Conservation (phyloP, 2,113 vertebrate species). For the Formicarius rufipectus region DNA sequence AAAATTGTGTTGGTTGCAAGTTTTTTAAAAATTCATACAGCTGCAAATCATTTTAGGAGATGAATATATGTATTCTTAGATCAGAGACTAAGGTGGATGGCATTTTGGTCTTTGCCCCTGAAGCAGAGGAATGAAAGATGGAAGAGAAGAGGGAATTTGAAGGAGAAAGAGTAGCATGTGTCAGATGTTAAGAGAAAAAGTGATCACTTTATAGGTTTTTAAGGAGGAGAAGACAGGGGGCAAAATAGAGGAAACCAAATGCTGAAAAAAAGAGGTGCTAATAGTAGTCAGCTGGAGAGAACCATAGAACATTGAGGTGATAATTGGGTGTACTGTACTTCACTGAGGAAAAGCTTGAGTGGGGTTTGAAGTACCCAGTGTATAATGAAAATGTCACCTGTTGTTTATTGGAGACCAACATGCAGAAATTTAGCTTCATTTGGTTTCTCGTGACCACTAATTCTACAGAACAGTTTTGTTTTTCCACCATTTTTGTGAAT, state of each 20-base stretch:
- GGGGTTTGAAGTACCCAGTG: neutral
- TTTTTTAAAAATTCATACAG: neutral
- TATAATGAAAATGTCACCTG: neutral
- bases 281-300: constrained; percentile 50
- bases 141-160: neutral
- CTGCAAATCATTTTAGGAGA: neutral
- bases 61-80: neutral
- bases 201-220: neutral
- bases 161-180: neutral
- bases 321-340: constrained; percentile 28
- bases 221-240: neutral
- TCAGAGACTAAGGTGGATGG: neutral
- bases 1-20: neutral
- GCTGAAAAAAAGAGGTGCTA: constrained; percentile 45
- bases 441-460: neutral
- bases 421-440: neutral
- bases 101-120: neutral
- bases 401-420: neutral
- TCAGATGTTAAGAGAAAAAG: neutral
- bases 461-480: neutral
- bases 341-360: constrained; percentile 27
- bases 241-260: constrained; percentile 29
- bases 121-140: neutral
- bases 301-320: neutral
- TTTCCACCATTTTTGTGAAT: neutral